These are phyloP conservation scores for Eulimnadia texana DNA, from an alignment of 1,140 invertebrate genomes.

Conservation along the genomic window DNA sequence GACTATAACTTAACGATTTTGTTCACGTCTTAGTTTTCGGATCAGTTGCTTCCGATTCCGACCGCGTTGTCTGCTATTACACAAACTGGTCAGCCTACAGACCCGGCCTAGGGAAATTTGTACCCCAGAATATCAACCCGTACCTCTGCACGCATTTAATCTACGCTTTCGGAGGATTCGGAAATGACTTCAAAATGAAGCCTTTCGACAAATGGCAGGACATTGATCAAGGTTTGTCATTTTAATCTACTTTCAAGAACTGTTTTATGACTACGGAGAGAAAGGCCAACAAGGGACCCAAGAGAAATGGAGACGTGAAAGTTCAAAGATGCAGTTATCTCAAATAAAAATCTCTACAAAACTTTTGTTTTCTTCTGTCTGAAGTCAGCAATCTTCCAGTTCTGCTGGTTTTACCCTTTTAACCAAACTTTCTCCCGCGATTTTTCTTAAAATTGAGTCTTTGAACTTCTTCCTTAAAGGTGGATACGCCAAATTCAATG, in stretches of 20 bases:
- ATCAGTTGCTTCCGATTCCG: not conserved
- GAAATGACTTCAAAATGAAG: conserved; percentile 73
- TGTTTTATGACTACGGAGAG: not conserved
- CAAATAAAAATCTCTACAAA: too few relatives aligned
- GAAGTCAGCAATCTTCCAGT: too few relatives aligned
- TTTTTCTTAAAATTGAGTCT: not conserved
- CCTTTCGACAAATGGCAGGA: conserved; percentile 91
- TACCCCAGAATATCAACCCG: conserved; percentile 87
- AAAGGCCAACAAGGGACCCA: not conserved
- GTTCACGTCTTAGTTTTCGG: too few relatives aligned
- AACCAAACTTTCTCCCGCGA: too few relatives aligned
- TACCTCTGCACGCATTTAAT: conserved; percentile 89
- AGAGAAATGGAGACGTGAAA: not conserved
- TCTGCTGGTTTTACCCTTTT: too few relatives aligned
- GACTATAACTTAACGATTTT: too few relatives aligned
- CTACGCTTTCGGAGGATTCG: conserved; percentile 85
- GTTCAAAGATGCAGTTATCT: not conserved
- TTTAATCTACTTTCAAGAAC: too few relatives aligned
- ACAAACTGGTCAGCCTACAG: conserved; percentile 84
- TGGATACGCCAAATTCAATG: conserved; percentile 87
- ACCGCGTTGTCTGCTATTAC: conserved; percentile 68
- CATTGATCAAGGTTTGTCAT: conserved; percentile 67
- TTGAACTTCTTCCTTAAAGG: conserved; percentile 35
- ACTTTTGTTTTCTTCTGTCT: too few relatives aligned
- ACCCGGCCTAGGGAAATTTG: conserved; percentile 53